Base-by-base conservation (phyloP, 1,140 invertebrate species). In the Cydia strobilella region DNA sequence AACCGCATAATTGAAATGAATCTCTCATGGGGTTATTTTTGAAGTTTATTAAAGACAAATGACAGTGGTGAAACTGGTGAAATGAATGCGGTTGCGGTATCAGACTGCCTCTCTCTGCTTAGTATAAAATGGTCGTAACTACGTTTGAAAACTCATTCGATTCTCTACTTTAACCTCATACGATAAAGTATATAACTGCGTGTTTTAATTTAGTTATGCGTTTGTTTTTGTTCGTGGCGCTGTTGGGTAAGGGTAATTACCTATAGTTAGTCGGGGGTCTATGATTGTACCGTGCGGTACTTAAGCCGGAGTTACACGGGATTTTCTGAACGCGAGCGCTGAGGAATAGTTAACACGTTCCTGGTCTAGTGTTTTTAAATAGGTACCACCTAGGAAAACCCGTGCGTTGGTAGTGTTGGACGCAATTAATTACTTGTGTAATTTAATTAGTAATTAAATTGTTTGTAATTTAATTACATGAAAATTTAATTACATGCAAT, bases 31-130 rank as follows among this genome's bases (percentile, higher is more conserved):
- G 65, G 65, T 18, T 39, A 69, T 69, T 69, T 23, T 69, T 35
- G 31, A 69, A 69, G 65, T 69, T 69, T 31, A 69, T 69, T 69
- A 69, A 23, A 65, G 63, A 69, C 65, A 69, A 69, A 69, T 69
- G 65, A 69, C 65, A 69, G 65, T 69, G 65, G 65, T n/a, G 65
- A 18, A 69, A 69, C 42, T 69, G 65, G 65, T n/a, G 65, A 18
- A 69, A 69, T 69, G 23, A 39, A 69, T 39, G 65, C 65, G 65
- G 65, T 69, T 69, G 65, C 35, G 27, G 65, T 18, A 65, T 31
- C n/a, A 51, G 54, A 23, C 54, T 59, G 31, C 65, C 65, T 27
- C 65, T 65, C 7, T 51, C 45, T 18, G 20, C 20, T 59, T 59
- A 59, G 9, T 23, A 10, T 23, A 12, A 59, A 59, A 23, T 0